phyloP scores from a whole-genome alignment of 2,113 vertebrate genomes.

The Otocyon megalotis region DNA sequence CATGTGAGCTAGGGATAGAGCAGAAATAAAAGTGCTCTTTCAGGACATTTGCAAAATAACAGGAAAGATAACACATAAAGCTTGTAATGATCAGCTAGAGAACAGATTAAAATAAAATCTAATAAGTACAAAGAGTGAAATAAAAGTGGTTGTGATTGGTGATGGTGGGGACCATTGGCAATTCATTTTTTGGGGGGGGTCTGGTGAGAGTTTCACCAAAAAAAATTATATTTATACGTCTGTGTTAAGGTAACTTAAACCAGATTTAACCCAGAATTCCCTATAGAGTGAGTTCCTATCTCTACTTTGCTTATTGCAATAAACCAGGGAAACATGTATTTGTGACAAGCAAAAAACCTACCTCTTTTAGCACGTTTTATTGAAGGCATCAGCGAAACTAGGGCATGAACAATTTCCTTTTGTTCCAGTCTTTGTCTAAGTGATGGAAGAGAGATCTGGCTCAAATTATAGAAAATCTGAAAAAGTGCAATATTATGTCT shows the following conservation, averaged over 20 bases:
- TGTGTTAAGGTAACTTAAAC: constrained; percentile 44
- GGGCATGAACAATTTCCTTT: constrained; percentile 70
- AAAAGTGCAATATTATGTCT: constrained; percentile 35
- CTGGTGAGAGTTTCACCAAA: not conserved
- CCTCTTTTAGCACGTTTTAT: constrained; percentile 23
- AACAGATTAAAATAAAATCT: constrained; percentile 29
- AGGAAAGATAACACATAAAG: not conserved
- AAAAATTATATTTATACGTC: not conserved
- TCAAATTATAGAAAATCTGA: constrained; percentile 64
- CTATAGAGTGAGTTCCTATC: not conserved
- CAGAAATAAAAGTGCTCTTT: constrained; percentile 16
- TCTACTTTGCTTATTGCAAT: not conserved
- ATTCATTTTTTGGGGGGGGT: not conserved
- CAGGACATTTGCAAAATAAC: not conserved
- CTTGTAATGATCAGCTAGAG: not conserved
- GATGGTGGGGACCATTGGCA: not conserved
- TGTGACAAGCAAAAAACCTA: constrained; percentile 32
- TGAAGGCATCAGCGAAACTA: constrained; percentile 54
- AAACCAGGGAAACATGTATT: not conserved
- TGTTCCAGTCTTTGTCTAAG: constrained; percentile 60
- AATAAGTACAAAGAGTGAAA: not conserved
- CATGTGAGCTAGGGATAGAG: constrained; percentile 21
- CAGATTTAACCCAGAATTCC: constrained; percentile 31
- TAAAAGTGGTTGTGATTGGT: not conserved
- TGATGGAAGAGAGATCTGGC: constrained; percentile 19